Percentiles rank a stretch among this genome's conserved stretches.
These are phyloP conservation scores for Oryzias javanicus DNA, from an alignment of 2,113 vertebrate species.

Conservation along the genomic window DNA sequence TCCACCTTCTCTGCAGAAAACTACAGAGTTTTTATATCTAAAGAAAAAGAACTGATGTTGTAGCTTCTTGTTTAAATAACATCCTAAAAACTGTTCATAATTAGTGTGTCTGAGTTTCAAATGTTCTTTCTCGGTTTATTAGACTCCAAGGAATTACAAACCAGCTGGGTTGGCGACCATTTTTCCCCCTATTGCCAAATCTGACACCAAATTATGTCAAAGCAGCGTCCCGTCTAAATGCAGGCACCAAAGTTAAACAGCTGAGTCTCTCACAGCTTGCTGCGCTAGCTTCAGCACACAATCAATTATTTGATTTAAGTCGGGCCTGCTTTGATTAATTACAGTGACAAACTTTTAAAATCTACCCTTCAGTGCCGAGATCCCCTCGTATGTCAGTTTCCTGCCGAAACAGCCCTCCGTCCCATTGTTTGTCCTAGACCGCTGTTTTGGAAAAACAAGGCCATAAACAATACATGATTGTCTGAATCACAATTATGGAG, in stretches of 20 bases:
- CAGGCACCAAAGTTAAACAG: not conserved
- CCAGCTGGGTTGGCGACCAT: not conserved
- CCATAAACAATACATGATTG: constrained; percentile 51
- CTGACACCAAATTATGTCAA: too few species aligned
- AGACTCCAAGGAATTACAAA: not conserved
- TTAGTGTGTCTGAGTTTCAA: not conserved
- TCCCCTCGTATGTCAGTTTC: constrained; percentile 7
- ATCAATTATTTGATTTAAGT: constrained; percentile 16
- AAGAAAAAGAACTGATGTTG: too few species aligned
- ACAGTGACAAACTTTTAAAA: constrained; percentile 33
- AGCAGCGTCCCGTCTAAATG: not conserved
- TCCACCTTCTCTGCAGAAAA: too few species aligned
- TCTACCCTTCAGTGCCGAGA: constrained; percentile 20
- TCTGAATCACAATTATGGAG: constrained; percentile 58
- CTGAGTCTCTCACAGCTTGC: not conserved
- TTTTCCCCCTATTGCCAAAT: too few species aligned
- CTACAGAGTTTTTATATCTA: too few species aligned
- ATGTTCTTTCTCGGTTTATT: not conserved
- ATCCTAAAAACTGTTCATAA: too few species aligned
- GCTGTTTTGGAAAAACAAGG: constrained; percentile 34
- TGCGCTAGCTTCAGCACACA: not conserved
- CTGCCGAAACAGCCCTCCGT: constrained; percentile 12
- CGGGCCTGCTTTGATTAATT: constrained; percentile 36
- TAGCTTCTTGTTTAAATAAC: too few species aligned
- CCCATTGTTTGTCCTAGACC: constrained; percentile 15